Percentiles rank a stretch among this genome's conserved stretches.
These are phyloP conservation scores for Lepidurus couesii DNA, from an alignment of 1,140 invertebrate genomes.

Conservation along the genomic window DNA sequence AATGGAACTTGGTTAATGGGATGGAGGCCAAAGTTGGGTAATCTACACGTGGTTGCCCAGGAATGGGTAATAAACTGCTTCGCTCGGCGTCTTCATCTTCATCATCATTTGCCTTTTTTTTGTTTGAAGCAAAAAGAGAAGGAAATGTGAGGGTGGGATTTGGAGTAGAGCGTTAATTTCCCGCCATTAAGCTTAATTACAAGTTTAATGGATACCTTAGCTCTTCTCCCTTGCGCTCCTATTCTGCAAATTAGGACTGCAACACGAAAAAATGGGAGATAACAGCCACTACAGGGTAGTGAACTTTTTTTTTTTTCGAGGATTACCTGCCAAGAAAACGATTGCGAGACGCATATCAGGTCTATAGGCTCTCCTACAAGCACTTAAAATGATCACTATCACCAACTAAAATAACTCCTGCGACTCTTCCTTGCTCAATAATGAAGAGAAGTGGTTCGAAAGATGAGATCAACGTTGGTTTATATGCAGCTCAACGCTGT, in stretches of 20 bases:
- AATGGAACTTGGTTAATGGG: conserved; percentile 31
- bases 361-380: not conserved
- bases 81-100: not conserved
- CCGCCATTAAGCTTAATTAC: conserved; percentile 9
- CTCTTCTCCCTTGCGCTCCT: not conserved
- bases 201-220: conserved; percentile 3
- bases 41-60: conserved; percentile 30
- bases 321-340: not conserved
- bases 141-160: not conserved
- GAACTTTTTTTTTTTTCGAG: not conserved
- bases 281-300: not conserved
- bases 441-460: too few species aligned
- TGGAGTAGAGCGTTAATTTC: not conserved
- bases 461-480: too few species aligned
- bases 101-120: not conserved
- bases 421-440: too few species aligned
- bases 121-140: not conserved
- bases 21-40: conserved; percentile 31
- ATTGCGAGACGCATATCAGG: not conserved
- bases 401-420: not conserved
- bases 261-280: not conserved
- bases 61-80: conserved; percentile 23
- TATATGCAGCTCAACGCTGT: too few species aligned
- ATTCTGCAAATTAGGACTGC: conserved; percentile 9
- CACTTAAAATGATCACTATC: not conserved